These are phyloP conservation scores for Spondyliosoma cantharus DNA, from an alignment of 2,797 vertebrate genomes.

Conservation along the genomic window DNA sequence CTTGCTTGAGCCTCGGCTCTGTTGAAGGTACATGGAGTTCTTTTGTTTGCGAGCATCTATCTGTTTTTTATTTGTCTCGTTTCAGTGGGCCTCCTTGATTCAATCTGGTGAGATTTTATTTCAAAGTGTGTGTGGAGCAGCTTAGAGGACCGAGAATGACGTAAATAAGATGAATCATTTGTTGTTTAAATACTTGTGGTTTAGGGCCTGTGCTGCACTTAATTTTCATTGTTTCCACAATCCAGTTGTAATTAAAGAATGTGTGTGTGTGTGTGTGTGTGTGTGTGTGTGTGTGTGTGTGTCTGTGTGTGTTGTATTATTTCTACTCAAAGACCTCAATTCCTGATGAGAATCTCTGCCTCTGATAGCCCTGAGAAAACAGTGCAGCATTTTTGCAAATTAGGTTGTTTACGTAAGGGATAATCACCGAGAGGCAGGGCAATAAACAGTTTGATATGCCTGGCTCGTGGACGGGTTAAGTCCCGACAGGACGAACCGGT, in stretches of 20 bases:
- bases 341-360: constrained; percentile 50
- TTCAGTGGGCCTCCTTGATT: constrained; percentile 74
- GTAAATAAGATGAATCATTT: constrained; percentile 83
- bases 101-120: constrained; percentile 78
- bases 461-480: too few relatives aligned
- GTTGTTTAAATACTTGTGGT: constrained; percentile 81
- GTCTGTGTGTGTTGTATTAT: constrained; percentile 74
- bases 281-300: constrained; percentile 30
- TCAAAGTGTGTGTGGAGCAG: constrained; percentile 75
- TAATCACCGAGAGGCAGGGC: too few relatives aligned
- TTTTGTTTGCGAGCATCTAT: constrained; percentile 80
- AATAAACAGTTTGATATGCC: too few relatives aligned
- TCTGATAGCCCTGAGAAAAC: constrained; percentile 54
- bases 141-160: constrained; percentile 71
- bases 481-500: too few relatives aligned
- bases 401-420: constrained; percentile 61
- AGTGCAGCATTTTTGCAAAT: constrained; percentile 45
- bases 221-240: constrained; percentile 84
- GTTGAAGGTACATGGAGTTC: constrained; percentile 82
- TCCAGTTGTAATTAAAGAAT: constrained; percentile 75
- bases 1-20: constrained; percentile 62
- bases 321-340: constrained; percentile 85
- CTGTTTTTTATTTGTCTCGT: constrained; percentile 82
- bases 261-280: constrained; percentile 38
- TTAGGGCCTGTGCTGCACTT: constrained; percentile 76